phyloP scores from a whole-genome alignment of 1,140 invertebrate species.

The Elymnias hypermnestra region DNA sequence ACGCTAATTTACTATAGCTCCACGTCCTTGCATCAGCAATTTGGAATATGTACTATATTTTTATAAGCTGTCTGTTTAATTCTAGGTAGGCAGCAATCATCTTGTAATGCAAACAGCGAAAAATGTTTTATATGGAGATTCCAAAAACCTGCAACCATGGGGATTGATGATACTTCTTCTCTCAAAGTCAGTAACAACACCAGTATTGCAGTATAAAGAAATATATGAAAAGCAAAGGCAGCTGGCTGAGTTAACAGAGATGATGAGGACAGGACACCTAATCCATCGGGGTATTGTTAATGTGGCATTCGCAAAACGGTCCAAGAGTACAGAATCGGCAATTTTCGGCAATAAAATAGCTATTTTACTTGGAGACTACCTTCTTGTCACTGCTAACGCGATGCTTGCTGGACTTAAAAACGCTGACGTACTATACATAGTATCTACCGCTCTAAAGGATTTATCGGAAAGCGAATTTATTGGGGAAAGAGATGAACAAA shows the following conservation, averaged over 20 bases:
- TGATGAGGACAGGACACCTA: conserved; percentile 95
- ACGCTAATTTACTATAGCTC: too few relatives aligned
- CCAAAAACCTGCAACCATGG: conserved; percentile 91
- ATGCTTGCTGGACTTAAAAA: conserved; percentile 84
- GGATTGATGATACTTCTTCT: conserved; percentile 90
- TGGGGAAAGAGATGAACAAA: conserved; percentile 85
- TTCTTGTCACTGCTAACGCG: conserved; percentile 88
- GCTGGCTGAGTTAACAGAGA: conserved; percentile 94
- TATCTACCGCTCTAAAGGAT: conserved; percentile 88
- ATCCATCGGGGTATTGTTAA: conserved; percentile 93
- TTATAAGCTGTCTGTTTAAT: not conserved
- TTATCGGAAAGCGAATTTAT: conserved; percentile 91
- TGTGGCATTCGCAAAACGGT: conserved; percentile 76
- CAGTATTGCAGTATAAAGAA: conserved; percentile 24
- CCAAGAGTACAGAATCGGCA: conserved; percentile 58
- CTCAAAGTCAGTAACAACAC: conserved; percentile 84
- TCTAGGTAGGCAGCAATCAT: conserved; percentile 88
- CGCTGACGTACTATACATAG: conserved; percentile 87
- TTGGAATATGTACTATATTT: too few relatives aligned
- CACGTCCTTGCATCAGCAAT: too few relatives aligned
- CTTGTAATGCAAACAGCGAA: conserved; percentile 92
- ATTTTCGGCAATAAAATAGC: conserved; percentile 94
- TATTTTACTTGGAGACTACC: conserved; percentile 91
- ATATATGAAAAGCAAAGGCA: conserved; percentile 82
- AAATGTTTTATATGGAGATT: conserved; percentile 87